Base-by-base conservation (phyloP, 2,888 invertebrate genomes). In the Ophion ellenae region DNA sequence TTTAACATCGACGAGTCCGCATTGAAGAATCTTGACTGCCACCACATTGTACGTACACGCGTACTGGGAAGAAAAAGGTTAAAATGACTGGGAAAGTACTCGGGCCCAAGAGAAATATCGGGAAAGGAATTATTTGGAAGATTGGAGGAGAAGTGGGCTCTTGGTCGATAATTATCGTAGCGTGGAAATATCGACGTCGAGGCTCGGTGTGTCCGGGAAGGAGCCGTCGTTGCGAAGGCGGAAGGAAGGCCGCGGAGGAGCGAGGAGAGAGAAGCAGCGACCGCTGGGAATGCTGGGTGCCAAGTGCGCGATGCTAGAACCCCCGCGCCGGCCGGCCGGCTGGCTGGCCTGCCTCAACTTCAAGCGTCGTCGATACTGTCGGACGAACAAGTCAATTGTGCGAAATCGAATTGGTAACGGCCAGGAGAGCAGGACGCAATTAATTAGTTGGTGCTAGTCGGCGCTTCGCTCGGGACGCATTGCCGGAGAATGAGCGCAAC, bases 321-420 rank as follows among this genome's bases (percentile, higher is more conserved):
- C 9, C 10, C 11, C 47, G 32, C 32, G 32, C 32, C 32, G 32
- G 32, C 32, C 24, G 24, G 24, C 24, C 24, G 24, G 24, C 24
- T 24, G 24, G 24, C 24, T 24, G 24, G 24, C 24, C 24, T 1
- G 81, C 7, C 47, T 32, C 63, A 67, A 70, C 57, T 66, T 20
- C 63, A n/a, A 47, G 73, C 76, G 66, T 74, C 47, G 69, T 57
- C 63, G 81, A 85, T 78, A 73, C 86, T 67, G 74, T 80, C 79
- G 81, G 73, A 74, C 59, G 90, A 91, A 92, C 91, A 91, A 91
- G 90, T 92, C 91, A 90, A 91, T 93, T 92, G 92, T 88, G 90
- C 89, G 90, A 91, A 92, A 94, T 93, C 92, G 91, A 93, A 93
- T 93, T 93, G 92, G 90, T 88, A 89, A 90, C 87, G 86, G 89